These are phyloP conservation scores for Campoletis raptor DNA, from an alignment of 2,888 invertebrate genomes.

Conservation along the genomic window DNA sequence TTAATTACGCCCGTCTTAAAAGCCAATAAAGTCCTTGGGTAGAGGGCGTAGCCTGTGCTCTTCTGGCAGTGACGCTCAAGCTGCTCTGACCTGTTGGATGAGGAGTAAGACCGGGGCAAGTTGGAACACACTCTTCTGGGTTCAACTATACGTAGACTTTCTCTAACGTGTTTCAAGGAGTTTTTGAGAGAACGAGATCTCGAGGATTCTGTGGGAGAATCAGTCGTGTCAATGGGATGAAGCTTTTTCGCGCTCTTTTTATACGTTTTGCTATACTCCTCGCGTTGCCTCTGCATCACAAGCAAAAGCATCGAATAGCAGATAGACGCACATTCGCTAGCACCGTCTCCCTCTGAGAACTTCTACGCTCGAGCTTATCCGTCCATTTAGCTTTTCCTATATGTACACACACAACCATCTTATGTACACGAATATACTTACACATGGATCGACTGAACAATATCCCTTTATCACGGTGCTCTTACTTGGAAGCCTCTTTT, in stretches of 20 bases:
- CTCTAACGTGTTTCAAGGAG: constrained; percentile 43
- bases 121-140: constrained; percentile 31
- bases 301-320: constrained; percentile 18
- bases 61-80: constrained; percentile 73
- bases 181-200: constrained; percentile 58
- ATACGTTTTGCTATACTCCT: constrained; percentile 32
- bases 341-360: constrained; percentile 74
- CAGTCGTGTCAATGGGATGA: constrained; percentile 52
- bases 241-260: constrained; percentile 46
- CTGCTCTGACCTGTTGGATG: constrained; percentile 62
- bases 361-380: constrained; percentile 79
- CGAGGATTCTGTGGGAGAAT: constrained; percentile 43
- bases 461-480: constrained; percentile 78
- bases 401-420: constrained; percentile 69
- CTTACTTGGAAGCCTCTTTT: constrained; percentile 59
- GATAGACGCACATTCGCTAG: constrained; percentile 46
- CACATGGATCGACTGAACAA: constrained; percentile 74
- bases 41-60: constrained; percentile 69
- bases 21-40: constrained; percentile 80
- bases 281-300: constrained; percentile 51
- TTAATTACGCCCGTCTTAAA: constrained; percentile 82
- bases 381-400: constrained; percentile 79
- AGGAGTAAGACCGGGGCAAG: constrained; percentile 43
- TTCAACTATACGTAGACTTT: constrained; percentile 18
- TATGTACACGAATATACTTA: constrained; percentile 18